Conservation (phyloP, 2,797 vertebrate species). For the Morus bassanus region DNA sequence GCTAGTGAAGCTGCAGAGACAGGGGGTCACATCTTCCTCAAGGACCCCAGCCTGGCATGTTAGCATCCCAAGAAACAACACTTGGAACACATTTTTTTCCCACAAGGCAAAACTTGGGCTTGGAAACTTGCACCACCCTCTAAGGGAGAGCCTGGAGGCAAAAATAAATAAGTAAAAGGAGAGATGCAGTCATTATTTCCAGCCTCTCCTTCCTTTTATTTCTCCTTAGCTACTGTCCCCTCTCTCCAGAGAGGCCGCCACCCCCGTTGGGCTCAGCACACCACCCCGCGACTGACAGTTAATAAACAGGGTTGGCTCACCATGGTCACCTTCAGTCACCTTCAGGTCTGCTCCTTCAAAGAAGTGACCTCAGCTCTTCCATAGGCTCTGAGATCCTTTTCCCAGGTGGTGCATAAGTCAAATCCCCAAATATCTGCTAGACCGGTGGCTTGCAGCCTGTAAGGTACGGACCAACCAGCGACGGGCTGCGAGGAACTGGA, state of each 20-base stretch:
- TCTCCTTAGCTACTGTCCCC: not conserved
- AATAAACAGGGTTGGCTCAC: not conserved
- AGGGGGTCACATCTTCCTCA: not conserved
- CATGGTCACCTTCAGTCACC: not conserved
- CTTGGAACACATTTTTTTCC: not conserved
- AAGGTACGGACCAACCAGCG: not conserved
- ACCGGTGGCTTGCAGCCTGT: not conserved
- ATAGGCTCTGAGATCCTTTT: not conserved
- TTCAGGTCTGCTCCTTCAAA: not conserved
- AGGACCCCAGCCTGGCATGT: not conserved
- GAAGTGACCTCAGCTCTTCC: not conserved
- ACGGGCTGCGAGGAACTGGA: not conserved
- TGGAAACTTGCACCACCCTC: not conserved
- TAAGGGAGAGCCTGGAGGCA: not conserved
- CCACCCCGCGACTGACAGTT: not conserved
- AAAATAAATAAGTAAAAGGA: not conserved
- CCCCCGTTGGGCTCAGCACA: accelerated
- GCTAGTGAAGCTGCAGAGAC: not conserved
- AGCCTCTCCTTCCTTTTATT: not conserved
- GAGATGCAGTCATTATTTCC: not conserved
- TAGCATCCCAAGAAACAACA: not conserved
- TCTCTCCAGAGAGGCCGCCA: not conserved
- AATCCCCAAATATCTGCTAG: not conserved
- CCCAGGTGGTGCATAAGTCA: not conserved
- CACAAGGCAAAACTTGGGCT: not conserved